These are phyloP conservation scores for Chrysoperla carnea DNA, from an alignment of 1,140 invertebrate genomes.

Conservation along the genomic window DNA sequence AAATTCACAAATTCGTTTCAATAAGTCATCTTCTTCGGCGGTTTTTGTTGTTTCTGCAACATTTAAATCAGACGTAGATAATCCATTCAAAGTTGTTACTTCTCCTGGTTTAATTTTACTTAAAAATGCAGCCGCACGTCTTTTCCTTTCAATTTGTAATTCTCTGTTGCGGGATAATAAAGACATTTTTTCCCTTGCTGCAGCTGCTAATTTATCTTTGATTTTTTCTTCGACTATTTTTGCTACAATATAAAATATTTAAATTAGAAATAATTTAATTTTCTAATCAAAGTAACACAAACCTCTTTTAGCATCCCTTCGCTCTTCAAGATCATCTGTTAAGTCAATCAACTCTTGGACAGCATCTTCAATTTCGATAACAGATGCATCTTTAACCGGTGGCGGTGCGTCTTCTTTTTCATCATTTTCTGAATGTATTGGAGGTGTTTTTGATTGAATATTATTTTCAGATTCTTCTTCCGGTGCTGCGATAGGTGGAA, in stretches of 20 bases:
- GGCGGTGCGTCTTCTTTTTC: slow-evolving; percentile 14
- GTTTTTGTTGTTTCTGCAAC: not conserved
- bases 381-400: slow-evolving; percentile 7
- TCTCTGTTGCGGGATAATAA: slow-evolving; percentile 37
- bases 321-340: slow-evolving; percentile 25
- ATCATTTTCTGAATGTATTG: slow-evolving; percentile 10
- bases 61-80: not conserved
- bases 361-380: slow-evolving; percentile 13
- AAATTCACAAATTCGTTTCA: not conserved
- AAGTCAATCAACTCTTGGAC: slow-evolving; percentile 30
- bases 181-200: slow-evolving; percentile 37
- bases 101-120: slow-evolving; percentile 32
- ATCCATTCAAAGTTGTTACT: not conserved
- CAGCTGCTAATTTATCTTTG: slow-evolving; percentile 40
- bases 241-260: slow-evolving; percentile 15
- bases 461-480: slow-evolving; percentile 9
- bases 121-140: slow-evolving; percentile 40
- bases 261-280: not conserved
- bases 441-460: slow-evolving; percentile 2
- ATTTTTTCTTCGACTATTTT: slow-evolving; percentile 44
- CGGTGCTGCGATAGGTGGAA: not conserved
- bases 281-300: not conserved
- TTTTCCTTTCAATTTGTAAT: slow-evolving; percentile 51
- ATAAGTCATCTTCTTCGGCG: not conserved
- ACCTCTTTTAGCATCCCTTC: slow-evolving; percentile 8